Conservation (phyloP, 2,113 vertebrate species). For the Chamaetylas fuelleborni region DNA sequence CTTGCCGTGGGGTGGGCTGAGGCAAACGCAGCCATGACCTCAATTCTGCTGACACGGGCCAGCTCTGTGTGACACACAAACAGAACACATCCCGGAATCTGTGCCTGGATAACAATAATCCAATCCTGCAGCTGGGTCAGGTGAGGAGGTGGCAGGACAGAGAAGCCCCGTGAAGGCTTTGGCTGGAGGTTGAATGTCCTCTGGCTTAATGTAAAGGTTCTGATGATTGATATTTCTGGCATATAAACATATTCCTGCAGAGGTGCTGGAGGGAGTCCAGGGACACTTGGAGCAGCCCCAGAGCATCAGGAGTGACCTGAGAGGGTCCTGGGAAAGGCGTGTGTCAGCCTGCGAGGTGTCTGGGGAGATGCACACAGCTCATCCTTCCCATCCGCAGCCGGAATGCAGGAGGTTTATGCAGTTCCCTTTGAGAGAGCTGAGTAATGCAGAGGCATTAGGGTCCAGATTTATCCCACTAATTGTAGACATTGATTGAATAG, state of each 20-base stretch:
- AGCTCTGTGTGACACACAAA: neutral
- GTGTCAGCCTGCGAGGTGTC: neutral
- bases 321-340: neutral
- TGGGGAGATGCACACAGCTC: accelerated
- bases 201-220: neutral
- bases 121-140: neutral
- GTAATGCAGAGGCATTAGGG: neutral
- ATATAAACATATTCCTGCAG: neutral
- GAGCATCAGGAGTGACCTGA: neutral
- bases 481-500: neutral
- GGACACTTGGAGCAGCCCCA: neutral
- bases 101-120: neutral
- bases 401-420: neutral
- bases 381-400: accelerated
- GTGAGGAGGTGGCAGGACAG: neutral
- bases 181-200: neutral
- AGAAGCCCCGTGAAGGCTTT: neutral
- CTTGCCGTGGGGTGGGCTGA: neutral
- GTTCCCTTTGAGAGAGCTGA: neutral
- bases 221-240: neutral
- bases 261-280: neutral
- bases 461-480: neutral
- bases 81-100: accelerated
- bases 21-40: neutral
- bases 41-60: neutral